Conservation (phyloP, 2,113 vertebrate genomes). For the Hemibagrus wyckioides region DNA sequence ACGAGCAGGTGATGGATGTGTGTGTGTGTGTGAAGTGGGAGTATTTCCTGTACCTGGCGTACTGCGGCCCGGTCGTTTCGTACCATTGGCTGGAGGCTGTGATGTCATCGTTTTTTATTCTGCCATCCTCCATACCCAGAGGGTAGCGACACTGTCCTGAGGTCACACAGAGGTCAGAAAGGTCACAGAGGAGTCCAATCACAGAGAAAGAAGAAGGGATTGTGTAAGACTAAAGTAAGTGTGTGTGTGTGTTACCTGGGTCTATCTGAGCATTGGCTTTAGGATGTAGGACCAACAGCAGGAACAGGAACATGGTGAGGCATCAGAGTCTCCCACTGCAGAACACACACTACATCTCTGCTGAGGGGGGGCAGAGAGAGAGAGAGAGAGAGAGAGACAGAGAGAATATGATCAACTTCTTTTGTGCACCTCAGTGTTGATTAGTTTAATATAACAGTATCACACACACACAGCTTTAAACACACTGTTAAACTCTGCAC, state of each 20-base stretch:
- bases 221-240: not conserved
- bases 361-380: slow-evolving; percentile 38
- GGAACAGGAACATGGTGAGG: slow-evolving; percentile 86
- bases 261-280: slow-evolving; percentile 78
- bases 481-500: not conserved
- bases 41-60: slow-evolving; percentile 74
- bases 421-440: not conserved
- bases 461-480: not conserved
- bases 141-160: slow-evolving; percentile 84
- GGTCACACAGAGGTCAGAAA: slow-evolving; percentile 24
- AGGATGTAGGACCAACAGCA: slow-evolving; percentile 80
- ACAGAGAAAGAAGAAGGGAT: not conserved
- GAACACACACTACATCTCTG: slow-evolving; percentile 84
- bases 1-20: too few relatives aligned
- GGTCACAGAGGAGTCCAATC: not conserved
- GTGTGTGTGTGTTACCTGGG: slow-evolving; percentile 71
- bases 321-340: slow-evolving; percentile 65
- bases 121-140: slow-evolving; percentile 86
- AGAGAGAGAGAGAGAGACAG: slow-evolving; percentile 48
- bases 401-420: not conserved
- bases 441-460: not conserved
- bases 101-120: slow-evolving; percentile 83
- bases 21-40: not conserved
- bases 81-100: slow-evolving; percentile 90
- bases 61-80: slow-evolving; percentile 83